Evolutionary conservation across 2,888 invertebrate species (phyloP).

Genomic region (Sphaerophoria taeniata): DNA sequence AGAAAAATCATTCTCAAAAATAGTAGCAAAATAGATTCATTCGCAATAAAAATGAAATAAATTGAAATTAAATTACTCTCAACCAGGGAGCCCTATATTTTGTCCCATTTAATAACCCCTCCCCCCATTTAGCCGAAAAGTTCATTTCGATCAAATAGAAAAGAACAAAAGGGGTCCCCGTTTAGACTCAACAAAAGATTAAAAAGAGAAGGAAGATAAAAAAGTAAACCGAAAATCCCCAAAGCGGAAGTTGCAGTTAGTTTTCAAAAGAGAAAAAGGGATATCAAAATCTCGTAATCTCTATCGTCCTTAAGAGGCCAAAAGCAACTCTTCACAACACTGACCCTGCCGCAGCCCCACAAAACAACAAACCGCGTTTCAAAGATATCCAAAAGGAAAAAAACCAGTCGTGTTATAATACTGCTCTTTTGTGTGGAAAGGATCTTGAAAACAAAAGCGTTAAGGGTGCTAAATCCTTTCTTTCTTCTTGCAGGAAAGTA

Average conservation of each 20-base stretch:
- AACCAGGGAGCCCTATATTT: slow-evolving; percentile 15
- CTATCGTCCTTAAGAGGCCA: slow-evolving; percentile 13
- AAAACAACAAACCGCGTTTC: slow-evolving; percentile 2
- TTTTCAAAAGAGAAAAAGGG: slow-evolving; percentile 9
- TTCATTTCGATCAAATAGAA: slow-evolving; percentile 7
- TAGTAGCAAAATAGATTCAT: background rate
- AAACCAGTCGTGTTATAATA: background rate
- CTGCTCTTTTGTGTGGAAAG: slow-evolving; percentile 49
- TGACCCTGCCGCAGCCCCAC: slow-evolving; percentile 38
- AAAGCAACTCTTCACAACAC: slow-evolving; percentile 38
- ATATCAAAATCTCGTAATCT: slow-evolving; percentile 46
- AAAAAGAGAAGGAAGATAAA: background rate
- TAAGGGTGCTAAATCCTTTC: slow-evolving; percentile 59
- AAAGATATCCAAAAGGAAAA: slow-evolving; percentile 5
- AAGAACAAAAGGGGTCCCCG: slow-evolving; percentile 28
- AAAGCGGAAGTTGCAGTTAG: slow-evolving; percentile 21
- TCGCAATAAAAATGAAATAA: slow-evolving; percentile 48
- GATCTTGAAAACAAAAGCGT: slow-evolving; percentile 66
- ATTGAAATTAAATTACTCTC: slow-evolving; percentile 62
- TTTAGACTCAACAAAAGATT: slow-evolving; percentile 7
- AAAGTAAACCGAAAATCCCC: slow-evolving; percentile 4
- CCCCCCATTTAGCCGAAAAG: background rate
- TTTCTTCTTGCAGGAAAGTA: slow-evolving; percentile 15
- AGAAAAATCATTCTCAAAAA: slow-evolving; percentile 13
- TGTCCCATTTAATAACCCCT: background rate